phyloP scores from a whole-genome alignment of 37 sponge, comb jelly and placozoan genomes.

The Bolinopsis microptera region DNA sequence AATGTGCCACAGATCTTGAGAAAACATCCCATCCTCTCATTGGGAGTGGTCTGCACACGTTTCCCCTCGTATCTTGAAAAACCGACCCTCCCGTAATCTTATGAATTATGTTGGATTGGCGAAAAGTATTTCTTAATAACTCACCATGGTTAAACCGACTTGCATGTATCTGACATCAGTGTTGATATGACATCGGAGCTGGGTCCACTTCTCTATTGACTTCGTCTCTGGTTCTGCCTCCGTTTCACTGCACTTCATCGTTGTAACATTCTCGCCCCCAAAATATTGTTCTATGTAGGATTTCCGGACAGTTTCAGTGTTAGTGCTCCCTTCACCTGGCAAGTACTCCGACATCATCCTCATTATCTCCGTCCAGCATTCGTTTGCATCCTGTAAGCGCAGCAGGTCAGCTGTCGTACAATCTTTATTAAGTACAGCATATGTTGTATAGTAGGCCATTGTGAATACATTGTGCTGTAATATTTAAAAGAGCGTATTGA shows the following conservation, averaged over 20 bases:
- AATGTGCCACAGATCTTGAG: too few relatives aligned
- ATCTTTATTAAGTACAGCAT: too few relatives aligned
- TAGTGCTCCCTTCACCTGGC: slow-evolving; percentile 66
- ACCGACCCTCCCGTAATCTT: too few relatives aligned
- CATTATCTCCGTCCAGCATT: slow-evolving; percentile 87
- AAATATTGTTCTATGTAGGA: slow-evolving; percentile 80
- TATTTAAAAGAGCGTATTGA: too few relatives aligned
- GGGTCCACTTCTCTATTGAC: slow-evolving; percentile 75
- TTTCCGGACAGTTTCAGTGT: slow-evolving; percentile 15
- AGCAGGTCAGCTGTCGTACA: background rate
- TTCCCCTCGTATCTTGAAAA: too few relatives aligned
- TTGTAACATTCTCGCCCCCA: slow-evolving; percentile 62
- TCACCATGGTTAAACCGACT: slow-evolving; percentile 78
- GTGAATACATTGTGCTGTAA: too few relatives aligned
- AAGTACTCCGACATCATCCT: slow-evolving; percentile 65
- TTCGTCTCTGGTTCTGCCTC: slow-evolving; percentile 74
- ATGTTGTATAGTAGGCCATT: too few relatives aligned
- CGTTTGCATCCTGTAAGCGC: slow-evolving; percentile 90
- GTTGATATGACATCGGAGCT: slow-evolving; percentile 85
- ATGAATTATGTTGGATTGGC: too few relatives aligned
- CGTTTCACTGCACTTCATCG: slow-evolving; percentile 79
- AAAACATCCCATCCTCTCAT: too few relatives aligned
- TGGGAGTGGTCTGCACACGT: too few relatives aligned
- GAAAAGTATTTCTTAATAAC: too few relatives aligned
- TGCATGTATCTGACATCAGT: slow-evolving; percentile 85